Percentiles rank a stretch among this genome's conserved stretches.
Conservation (phyloP, 2,113 vertebrate genomes). For the Nycticryphes semicollaris region DNA sequence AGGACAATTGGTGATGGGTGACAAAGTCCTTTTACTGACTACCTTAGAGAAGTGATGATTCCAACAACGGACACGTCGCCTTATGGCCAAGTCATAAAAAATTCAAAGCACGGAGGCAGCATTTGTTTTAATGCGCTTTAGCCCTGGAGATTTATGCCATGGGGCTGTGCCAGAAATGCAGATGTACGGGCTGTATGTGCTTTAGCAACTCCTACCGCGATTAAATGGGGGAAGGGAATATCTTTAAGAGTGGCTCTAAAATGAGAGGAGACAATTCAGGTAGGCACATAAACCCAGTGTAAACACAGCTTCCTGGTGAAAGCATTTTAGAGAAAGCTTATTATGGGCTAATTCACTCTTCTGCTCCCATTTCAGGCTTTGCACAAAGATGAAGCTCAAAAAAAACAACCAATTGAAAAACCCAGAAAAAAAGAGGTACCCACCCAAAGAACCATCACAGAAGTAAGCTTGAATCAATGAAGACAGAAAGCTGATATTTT, state of each 20-base stretch:
- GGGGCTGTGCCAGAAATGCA: background rate
- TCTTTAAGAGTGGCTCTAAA: background rate
- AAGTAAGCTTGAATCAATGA: background rate
- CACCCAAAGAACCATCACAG: background rate
- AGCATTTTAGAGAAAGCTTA: background rate
- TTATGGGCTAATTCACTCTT: background rate
- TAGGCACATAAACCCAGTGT: background rate
- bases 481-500: background rate
- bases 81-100: background rate
- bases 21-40: constrained; percentile 52
- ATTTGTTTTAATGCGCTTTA: background rate
- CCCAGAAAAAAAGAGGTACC: background rate
- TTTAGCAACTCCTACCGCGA: background rate
- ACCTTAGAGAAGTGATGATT: background rate
- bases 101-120: background rate
- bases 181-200: background rate
- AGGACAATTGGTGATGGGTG: background rate
- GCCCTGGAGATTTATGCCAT: background rate
- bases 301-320: background rate
- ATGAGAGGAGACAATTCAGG: background rate
- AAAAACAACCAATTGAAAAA: background rate
- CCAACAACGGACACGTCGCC: background rate
- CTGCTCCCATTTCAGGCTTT: background rate
- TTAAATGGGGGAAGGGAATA: background rate
- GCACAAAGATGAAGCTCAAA: background rate